Percentiles rank a stretch among this genome's conserved stretches.
Evolutionary conservation across 2,113 vertebrate species (phyloP).

Genomic region (Panurus biarmicus): DNA sequence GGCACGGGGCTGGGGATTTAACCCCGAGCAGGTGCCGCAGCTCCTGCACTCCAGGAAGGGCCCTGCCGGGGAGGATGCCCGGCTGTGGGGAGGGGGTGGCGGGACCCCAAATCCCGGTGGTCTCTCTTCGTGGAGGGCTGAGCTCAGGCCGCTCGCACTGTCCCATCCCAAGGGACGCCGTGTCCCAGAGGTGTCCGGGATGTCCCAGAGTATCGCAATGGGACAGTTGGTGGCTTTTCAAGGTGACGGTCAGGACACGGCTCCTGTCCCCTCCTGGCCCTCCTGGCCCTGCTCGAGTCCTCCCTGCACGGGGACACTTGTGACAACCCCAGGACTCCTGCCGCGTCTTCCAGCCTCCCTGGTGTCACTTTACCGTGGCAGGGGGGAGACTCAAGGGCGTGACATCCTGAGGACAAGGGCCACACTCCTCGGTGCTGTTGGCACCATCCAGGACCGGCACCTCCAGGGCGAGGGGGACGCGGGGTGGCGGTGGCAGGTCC

Average conservation of each 20-base stretch:
- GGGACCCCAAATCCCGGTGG: background rate
- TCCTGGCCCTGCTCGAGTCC: background rate
- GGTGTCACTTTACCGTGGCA: constrained; percentile 9
- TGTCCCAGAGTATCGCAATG: background rate
- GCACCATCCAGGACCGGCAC: accelerated
- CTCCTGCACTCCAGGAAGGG: background rate
- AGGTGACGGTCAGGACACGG: background rate
- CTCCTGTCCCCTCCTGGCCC: background rate
- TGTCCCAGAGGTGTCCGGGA: background rate
- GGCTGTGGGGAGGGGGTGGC: too few species aligned
- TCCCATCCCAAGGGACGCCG: background rate
- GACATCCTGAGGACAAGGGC: background rate
- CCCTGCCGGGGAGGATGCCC: background rate
- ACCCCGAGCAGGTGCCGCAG: background rate
- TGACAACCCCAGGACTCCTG: background rate
- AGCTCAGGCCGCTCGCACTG: accelerated
- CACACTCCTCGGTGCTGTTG: background rate
- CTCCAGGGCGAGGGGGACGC: accelerated
- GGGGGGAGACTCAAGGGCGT: background rate
- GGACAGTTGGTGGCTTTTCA: background rate
- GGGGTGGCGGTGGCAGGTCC: background rate
- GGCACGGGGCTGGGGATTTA: background rate
- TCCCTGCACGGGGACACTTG: background rate
- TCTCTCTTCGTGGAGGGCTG: accelerated
- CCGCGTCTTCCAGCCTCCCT: background rate